phyloP scores from a whole-genome alignment of 2,113 vertebrate species.

The Prunella fulvescens region DNA sequence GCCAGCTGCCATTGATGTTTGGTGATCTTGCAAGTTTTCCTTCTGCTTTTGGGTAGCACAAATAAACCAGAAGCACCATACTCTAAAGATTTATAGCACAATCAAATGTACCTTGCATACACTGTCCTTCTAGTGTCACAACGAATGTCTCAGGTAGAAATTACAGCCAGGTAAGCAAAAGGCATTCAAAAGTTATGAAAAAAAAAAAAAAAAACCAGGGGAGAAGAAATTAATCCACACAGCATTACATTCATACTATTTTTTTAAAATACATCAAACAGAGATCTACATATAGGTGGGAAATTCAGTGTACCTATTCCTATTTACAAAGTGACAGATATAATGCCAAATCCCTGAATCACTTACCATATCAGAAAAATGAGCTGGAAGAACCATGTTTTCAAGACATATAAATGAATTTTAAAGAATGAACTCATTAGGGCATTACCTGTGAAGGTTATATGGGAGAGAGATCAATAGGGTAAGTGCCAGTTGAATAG shows the following conservation, averaged over 20 bases:
- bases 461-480: neutral
- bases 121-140: neutral
- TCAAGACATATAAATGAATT: neutral
- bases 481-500: neutral
- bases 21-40: neutral
- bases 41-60: neutral
- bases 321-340: neutral
- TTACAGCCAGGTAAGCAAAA: neutral
- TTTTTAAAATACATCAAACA: neutral
- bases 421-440: neutral
- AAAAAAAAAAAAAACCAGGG: neutral
- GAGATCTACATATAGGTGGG: accelerated
- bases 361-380: neutral
- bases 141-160: neutral
- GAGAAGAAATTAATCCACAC: neutral
- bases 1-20: neutral
- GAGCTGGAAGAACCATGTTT: neutral
- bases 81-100: neutral
- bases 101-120: neutral
- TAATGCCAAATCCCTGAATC: neutral
- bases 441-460: neutral
- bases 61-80: neutral
- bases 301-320: neutral
- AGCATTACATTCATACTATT: neutral
- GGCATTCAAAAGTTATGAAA: neutral